A percentile compares a stretch with the other conserved stretches of the same genome.
phyloP scores from a whole-genome alignment of 2,797 vertebrate genomes.

The Aulostomus chinensis region DNA sequence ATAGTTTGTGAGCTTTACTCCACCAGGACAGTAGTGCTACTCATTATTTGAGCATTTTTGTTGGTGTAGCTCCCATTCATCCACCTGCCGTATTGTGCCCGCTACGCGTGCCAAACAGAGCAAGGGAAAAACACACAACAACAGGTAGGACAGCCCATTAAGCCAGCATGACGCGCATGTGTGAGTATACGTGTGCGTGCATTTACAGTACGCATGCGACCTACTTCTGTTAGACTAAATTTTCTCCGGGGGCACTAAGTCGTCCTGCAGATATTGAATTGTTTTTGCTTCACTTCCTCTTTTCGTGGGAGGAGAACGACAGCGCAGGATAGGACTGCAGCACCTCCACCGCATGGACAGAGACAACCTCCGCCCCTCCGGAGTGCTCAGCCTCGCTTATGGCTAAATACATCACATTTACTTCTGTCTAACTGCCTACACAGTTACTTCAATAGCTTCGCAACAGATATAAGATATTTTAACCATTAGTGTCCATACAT shows the following conservation, averaged over 20 bases:
- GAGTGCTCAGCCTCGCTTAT: constrained; percentile 54
- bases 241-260: constrained; percentile 31
- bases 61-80: constrained; percentile 13
- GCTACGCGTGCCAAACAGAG: constrained; percentile 15
- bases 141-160: constrained; percentile 7
- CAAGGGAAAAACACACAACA: constrained; percentile 15
- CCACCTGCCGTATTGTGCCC: constrained; percentile 9
- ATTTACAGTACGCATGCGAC: constrained; percentile 4
- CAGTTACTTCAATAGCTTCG: constrained; percentile 30
- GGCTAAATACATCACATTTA: constrained; percentile 54
- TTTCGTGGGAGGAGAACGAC: constrained; percentile 43
- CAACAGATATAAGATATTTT: constrained; percentile 17
- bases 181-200: constrained; percentile 3
- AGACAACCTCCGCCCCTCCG: constrained; percentile 41
- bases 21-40: constrained; percentile 18
- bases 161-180: constrained; percentile 4
- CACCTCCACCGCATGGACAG: constrained; percentile 38
- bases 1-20: constrained; percentile 53
- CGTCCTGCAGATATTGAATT: constrained; percentile 53
- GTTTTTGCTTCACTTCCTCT: constrained; percentile 62
- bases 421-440: constrained; percentile 56
- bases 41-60: constrained; percentile 15
- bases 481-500: constrained; percentile 1
- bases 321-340: constrained; percentile 25
- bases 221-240: constrained; percentile 7